Percentiles rank a stretch among this genome's conserved stretches.
Conservation (phyloP, 2,888 invertebrate genomes). For the Magallana nippona region DNA sequence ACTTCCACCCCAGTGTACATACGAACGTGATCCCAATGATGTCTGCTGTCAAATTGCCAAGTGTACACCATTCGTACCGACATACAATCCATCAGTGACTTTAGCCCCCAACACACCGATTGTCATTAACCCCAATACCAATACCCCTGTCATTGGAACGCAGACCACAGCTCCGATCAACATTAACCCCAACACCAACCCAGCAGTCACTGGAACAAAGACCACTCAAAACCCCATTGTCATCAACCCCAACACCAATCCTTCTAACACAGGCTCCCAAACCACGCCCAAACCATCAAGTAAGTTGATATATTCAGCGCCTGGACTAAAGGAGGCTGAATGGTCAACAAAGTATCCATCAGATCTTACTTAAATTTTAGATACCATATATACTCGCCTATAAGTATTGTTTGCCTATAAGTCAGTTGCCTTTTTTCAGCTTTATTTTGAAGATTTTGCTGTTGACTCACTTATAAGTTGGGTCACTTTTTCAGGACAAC, state of each 20-base stretch:
- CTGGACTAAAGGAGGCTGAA: too few species aligned
- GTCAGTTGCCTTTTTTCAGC: too few species aligned
- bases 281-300: constrained; percentile 28
- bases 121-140: not conserved
- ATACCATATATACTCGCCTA: too few species aligned
- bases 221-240: constrained; percentile 44
- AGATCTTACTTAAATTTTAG: too few species aligned
- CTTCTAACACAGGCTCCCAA: not conserved
- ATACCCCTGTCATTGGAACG: not conserved
- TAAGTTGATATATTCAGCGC: not conserved
- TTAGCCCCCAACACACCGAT: not conserved
- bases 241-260: constrained; percentile 45
- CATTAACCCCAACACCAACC: constrained; percentile 39
- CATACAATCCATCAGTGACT: constrained; percentile 40
- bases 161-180: constrained; percentile 23
- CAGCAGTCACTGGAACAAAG: not conserved
- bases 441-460: too few species aligned
- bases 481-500: too few species aligned
- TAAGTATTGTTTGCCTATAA: too few species aligned
- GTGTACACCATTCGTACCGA: constrained; percentile 54
- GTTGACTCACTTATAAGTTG: too few species aligned
- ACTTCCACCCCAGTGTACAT: constrained; percentile 61
- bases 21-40: constrained; percentile 62
- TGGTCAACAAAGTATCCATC: too few species aligned
- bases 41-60: constrained; percentile 60